Evolutionary conservation across 2,888 invertebrate species (phyloP), one percentile per base, ranked within the genome.

Genomic region (Balanococcus diminutus): DNA sequence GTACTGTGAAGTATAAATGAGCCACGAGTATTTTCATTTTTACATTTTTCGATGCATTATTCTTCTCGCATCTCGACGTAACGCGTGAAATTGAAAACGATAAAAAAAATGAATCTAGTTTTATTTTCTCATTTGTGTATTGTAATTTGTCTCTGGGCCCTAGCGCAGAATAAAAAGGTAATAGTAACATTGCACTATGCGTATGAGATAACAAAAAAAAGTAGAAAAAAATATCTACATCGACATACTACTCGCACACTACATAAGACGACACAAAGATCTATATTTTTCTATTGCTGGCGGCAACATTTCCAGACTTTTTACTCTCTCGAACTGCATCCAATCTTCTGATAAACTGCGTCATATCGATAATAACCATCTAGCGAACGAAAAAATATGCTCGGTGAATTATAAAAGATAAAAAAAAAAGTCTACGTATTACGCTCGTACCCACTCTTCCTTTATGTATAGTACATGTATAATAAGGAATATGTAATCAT

Each of bases 331-430:
- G 61, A 67, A 67, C 28, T 67, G 61, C 61, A 67, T 67, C 25
- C 61, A 67, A 67, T 67, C 61, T 67, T 67, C 25, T 25, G 61
- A 67, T 67, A 67, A 67, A 67, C 61, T 67, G 61, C 61, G 61
- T 67, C 61, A 67, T 67, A 67, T 67, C 61, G 61, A 67, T 67
- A 67, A 67, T 67, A 67, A 67, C 61, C 61, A 67, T 67, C 61
- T 67, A 67, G 25, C 61, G 9, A 28, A 28, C 2, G 28, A 67
- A 67, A 28, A 67, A 67, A 67, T 67, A 67, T 67, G 61, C 61
- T 67, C 1, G 61, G 61, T 67, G 61, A 67, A 67, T 67, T 67
- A 67, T 67, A 67, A 67, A 67, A 51, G 61, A 67, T 67, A 51
- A 11, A 42, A 51, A 36, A 46, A 67, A 67, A 67, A 67, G 28